phyloP scores from a whole-genome alignment of 2,113 vertebrate genomes.

The Gallinago jamesoni region DNA sequence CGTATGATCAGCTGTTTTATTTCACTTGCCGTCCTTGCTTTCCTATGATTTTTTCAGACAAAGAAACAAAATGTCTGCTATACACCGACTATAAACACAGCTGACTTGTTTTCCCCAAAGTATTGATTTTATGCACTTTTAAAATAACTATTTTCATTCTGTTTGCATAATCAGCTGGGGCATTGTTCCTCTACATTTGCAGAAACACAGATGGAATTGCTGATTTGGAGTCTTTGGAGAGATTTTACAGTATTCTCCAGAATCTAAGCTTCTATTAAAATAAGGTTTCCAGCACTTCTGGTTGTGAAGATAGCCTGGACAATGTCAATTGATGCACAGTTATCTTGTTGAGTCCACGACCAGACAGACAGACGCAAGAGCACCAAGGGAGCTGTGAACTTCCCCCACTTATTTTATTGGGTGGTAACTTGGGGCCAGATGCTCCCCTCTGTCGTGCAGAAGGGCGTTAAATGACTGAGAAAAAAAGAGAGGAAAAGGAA shows the following conservation, averaged over 20 bases:
- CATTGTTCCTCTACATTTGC: slow-evolving; percentile 53
- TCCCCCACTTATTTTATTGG: slow-evolving; percentile 52
- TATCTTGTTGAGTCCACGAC: slow-evolving; percentile 44
- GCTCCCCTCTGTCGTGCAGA: slow-evolving; percentile 31
- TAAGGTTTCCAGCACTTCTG: slow-evolving; percentile 57
- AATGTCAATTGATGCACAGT: slow-evolving; percentile 61
- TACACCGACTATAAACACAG: slow-evolving; percentile 43
- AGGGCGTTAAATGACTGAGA: slow-evolving; percentile 21
- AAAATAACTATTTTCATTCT: slow-evolving; percentile 68
- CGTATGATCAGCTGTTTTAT: neutral
- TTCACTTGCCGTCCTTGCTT: slow-evolving; percentile 9
- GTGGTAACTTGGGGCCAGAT: slow-evolving; percentile 63
- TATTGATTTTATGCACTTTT: slow-evolving; percentile 61
- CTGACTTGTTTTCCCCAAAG: slow-evolving; percentile 51
- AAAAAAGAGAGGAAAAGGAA: slow-evolving; percentile 45
- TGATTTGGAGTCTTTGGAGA: slow-evolving; percentile 58
- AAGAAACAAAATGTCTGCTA: slow-evolving; percentile 61
- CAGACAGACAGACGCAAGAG: slow-evolving; percentile 53
- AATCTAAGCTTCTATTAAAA: slow-evolving; percentile 62
- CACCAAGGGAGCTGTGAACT: slow-evolving; percentile 59
- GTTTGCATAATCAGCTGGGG: slow-evolving; percentile 59
- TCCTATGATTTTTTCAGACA: slow-evolving; percentile 59
- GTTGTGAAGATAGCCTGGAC: slow-evolving; percentile 58
- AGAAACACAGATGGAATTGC: slow-evolving; percentile 65
- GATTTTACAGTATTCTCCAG: slow-evolving; percentile 49